Evolutionary conservation across 2,113 vertebrate species (phyloP).

Genomic region (Chascanopsetta lugubris): DNA sequence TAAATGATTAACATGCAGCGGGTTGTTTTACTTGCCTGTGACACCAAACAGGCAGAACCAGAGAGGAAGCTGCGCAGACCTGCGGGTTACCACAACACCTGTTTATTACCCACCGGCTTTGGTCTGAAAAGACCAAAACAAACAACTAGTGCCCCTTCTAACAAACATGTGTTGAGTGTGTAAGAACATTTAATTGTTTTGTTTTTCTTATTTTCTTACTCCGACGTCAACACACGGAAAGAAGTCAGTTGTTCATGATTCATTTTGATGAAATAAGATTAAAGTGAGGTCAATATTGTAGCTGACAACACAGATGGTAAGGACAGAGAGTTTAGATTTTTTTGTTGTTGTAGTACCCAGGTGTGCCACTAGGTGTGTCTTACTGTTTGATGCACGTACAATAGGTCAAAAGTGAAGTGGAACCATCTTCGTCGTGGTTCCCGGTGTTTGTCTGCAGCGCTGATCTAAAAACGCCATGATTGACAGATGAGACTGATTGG

Average conservation of each 20-base stretch:
- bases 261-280: no score
- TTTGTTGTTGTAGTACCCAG: not conserved
- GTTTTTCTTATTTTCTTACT: no score
- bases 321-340: no score
- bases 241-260: no score
- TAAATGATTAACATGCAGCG: conserved; percentile 32
- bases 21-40: conserved; percentile 12
- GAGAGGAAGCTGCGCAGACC: conserved; percentile 31
- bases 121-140: not conserved
- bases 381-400: no score
- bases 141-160: not conserved
- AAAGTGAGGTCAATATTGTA: no score
- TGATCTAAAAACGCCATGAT: not conserved
- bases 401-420: no score
- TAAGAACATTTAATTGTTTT: no score
- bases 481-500: no score
- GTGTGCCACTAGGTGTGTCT: not conserved
- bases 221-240: no score
- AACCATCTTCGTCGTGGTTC: no score
- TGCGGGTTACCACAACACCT: conserved; percentile 41
- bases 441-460: not conserved
- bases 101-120: conserved; percentile 13
- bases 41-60: conserved; percentile 35
- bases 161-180: not conserved
- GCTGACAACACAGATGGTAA: no score